These are phyloP conservation scores for Drymodes brunneopygia DNA, from an alignment of 2,113 vertebrate genomes.

Conservation along the genomic window DNA sequence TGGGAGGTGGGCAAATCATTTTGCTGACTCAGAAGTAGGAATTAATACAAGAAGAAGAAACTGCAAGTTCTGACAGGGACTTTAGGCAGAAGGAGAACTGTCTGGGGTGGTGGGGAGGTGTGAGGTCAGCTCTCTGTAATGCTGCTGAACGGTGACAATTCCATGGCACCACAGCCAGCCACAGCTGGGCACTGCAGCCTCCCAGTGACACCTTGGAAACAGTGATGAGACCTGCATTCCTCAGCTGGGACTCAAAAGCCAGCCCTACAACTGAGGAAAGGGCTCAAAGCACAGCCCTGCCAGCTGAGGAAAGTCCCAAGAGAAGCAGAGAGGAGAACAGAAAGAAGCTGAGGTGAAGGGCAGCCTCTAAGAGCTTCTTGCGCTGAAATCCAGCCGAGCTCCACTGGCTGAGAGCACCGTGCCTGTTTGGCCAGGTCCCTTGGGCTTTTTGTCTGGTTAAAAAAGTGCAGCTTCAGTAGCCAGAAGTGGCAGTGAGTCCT, in stretches of 20 bases:
- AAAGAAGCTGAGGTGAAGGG: background rate
- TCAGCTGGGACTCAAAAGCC: background rate
- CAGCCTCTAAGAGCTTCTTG: background rate
- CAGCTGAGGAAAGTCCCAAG: background rate
- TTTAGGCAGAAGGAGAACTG: too few species aligned
- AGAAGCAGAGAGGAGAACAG: background rate
- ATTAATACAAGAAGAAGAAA: background rate
- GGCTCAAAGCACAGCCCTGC: background rate
- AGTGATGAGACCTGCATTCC: fast-evolving
- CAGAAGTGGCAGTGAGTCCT: background rate
- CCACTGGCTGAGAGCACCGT: background rate
- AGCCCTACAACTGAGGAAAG: background rate
- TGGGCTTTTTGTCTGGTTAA: background rate
- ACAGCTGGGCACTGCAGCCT: background rate
- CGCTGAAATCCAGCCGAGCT: background rate
- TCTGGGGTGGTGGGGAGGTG: background rate
- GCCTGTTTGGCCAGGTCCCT: too few species aligned
- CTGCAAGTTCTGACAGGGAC: too few species aligned
- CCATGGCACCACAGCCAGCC: background rate
- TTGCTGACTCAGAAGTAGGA: background rate
- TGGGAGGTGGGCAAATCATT: background rate
- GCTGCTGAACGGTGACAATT: background rate
- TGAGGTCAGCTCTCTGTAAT: background rate
- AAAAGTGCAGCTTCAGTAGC: background rate
- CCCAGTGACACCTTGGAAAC: background rate